Base-by-base conservation (phyloP, 2,888 invertebrate genomes). In the Thecocarcelia acutangulata region DNA sequence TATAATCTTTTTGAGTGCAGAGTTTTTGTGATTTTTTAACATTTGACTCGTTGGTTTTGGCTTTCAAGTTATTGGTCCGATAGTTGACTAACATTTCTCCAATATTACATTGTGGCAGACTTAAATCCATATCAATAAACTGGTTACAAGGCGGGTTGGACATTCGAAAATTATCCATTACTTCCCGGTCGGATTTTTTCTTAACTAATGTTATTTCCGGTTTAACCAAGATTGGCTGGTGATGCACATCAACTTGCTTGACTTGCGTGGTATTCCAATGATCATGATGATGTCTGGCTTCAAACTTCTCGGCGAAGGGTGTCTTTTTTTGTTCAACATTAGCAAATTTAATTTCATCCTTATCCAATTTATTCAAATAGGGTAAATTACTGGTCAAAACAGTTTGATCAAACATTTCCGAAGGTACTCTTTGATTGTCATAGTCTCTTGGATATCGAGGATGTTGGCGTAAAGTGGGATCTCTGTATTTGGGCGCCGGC, bases 281-380 rank as follows among this genome's bases (percentile, higher is more conserved):
- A 69, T 89, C 89, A 73, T 90, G 90, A 83, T 90, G 90, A 74
- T 90, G 90, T 0, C 91, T 87, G 0, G 87, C 86, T 48, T 89
- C 87, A 9, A 91, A 87, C 3, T 85, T 80, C 0, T 85, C 81
- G 5, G 87, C 86, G 40, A 84, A 90, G 0, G 87, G 86, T 0
- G 87, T 86, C 48, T 88, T 87, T 13, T 86, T 70, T 0, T 83
- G 54, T 1, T 63, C 28, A 0, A 90, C 86, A 81, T 91, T 91
- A 4, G 85, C 85, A 24, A 82, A 85, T 2, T 85, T 75, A 0
- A 85, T 69, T 2, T 74, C 74, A 48, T 90, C 88, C 1, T 84
- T 78, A 13, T 73, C 76, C 0, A 89, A 82, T 52, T 87, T 87
- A 1, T 80, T 72, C 59, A 90, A 63, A 48, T 87, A 61, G 0